Evolutionary conservation across 2,797 vertebrate species (phyloP), one percentile per base, ranked within the genome.

Genomic region (Lutjanus campechanus): DNA sequence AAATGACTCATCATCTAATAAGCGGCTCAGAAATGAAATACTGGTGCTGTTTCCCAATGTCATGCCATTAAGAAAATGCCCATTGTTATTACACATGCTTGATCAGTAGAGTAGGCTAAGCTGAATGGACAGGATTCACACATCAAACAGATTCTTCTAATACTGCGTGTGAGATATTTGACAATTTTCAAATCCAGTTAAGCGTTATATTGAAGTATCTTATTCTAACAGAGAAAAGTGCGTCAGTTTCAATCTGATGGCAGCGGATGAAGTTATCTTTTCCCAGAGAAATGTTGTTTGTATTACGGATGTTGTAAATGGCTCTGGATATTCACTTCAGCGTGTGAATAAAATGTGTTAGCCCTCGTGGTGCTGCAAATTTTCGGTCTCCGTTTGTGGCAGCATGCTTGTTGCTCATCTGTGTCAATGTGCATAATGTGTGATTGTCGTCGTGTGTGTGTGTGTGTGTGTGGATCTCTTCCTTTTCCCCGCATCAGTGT

Each of bases 331-430:
- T 72, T 80, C 78, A 72, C 81, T 78, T 71, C 69, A 46, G 75
- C 55, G 50, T 81, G 82, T 80, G 73, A 78, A 86, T 86, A 46
- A 88, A 91, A 89, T 51, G 81, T 51, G 47, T 81, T 70, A 43
- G 73, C 66, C 81, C 70, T 85, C 8, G 22, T 69, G 56, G 70
- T 78, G 82, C 70, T 66, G 40, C 49, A 82, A 77, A 86, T 25
- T 29, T 44, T 82, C 61, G 49, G 69, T 85, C 82, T 80, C 61
- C 9, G 22, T 88, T 73, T 87, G 83, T 43, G 82, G 73, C 44
- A 70, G 81, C 82, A 56, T 77, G 86, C 85, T 90, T 92, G 91
- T 85, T 93, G 89, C 85, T 87, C 86, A 80, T 87, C 77, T 90
- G 86, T 87, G 84, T 90, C 88, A 80, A 44, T 82, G 81, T 89